A percentile compares a stretch with the other conserved stretches of the same genome.
Evolutionary conservation across 2,113 vertebrate genomes (phyloP).

Genomic region (Okapia johnstoni): DNA sequence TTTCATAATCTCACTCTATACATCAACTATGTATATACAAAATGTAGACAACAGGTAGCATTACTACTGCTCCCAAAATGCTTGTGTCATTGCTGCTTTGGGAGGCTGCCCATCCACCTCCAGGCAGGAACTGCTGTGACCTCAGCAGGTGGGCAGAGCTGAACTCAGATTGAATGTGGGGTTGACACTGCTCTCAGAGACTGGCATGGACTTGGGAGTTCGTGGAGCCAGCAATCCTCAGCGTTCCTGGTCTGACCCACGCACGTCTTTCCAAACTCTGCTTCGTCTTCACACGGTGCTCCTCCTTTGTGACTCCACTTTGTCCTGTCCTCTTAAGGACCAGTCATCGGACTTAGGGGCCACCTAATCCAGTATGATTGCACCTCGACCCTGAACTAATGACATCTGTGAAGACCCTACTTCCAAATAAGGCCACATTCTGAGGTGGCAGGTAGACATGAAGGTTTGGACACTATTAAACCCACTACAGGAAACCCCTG

Average conservation of each 20-base stretch:
- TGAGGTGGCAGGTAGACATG: background rate
- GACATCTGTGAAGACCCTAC: background rate
- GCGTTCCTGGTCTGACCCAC: background rate
- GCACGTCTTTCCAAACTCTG: rapidly evolving
- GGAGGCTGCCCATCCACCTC: background rate
- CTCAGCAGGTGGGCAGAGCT: background rate
- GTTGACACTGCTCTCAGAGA: rapidly evolving
- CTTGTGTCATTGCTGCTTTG: rapidly evolving
- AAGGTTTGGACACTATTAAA: rapidly evolving
- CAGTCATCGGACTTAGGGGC: rapidly evolving
- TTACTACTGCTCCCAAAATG: background rate
- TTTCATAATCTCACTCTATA: background rate
- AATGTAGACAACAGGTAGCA: rapidly evolving
- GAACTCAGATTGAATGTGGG: rapidly evolving
- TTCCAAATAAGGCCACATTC: background rate
- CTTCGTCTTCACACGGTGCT: rapidly evolving
- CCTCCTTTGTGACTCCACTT: no score
- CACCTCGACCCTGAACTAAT: background rate
- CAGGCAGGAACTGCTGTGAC: rapidly evolving
- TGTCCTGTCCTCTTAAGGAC: background rate
- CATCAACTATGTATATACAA: background rate
- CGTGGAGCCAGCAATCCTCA: rapidly evolving
- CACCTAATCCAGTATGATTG: rapidly evolving
- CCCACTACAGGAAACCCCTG: background rate
- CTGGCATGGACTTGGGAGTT: rapidly evolving